Evolutionary conservation across 2,113 vertebrate species (phyloP), one percentile per base, ranked within the genome.

Genomic region (Hippocampus guttulatus): DNA sequence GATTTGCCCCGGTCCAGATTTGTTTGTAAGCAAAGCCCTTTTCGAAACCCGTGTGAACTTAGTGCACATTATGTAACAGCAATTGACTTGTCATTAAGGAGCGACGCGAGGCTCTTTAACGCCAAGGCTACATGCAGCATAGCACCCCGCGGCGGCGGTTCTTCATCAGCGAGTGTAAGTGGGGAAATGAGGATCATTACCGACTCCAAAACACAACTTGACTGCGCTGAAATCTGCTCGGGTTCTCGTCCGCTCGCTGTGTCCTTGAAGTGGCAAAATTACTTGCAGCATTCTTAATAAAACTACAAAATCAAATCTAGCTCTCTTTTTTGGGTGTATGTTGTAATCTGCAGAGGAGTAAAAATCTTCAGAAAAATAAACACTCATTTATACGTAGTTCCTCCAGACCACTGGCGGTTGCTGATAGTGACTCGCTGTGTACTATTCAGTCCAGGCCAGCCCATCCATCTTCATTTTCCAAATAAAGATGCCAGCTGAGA

Each of bases 61-160:
- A 1, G 20, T 40, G 14, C 25, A 61, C 27, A 11, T 85, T 83
- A 78, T 71, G 57, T 75, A 88, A 87, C 72, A 45, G 21, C 78
- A 69, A 90, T 81, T 84, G 85, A 85, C 83, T 73, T 73, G 77
- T 87, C 77, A 80, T 85, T 76, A 84, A 74, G 67, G 11, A 83
- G 67, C 63, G 68, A 77, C 12, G 20, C 51, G 33, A 18, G 33
- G 67, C 51, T 67, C 40, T 65, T 80, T 65, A 73, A 80, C 70
- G 54, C 54, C 30, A 5, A 67, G 45, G 67, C 65, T 74, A 63
- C 84, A 81, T 45, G 41, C 61, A 67, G 58, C 69, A n/a, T 15
- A 71, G 63, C 63, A 67, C 43, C 66, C 11, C 21, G 9, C 55
- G n/a, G 52, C 9, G 49, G 45, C 12, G 51, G 67, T 75, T 75